Base-by-base conservation (phyloP, 1,140 invertebrate genomes). In the Mylabris phalerata region DNA sequence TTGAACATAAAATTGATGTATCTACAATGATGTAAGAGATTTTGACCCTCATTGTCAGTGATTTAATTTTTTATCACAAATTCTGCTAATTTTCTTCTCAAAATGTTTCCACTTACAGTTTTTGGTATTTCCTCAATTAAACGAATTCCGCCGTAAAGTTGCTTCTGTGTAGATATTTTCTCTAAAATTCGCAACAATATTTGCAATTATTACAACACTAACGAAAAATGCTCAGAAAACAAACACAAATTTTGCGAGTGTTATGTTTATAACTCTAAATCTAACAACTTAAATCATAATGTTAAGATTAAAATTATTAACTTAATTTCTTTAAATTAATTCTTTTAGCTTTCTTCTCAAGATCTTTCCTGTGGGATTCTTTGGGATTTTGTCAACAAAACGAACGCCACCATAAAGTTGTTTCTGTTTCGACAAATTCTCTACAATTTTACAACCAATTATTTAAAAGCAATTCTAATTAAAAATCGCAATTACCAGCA, bases 101-200 rank as follows among this genome's bases (percentile, higher is more conserved):
- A 46, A 32, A 55, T 38, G 9, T 55, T 55, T 3, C 52, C 52
- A n/a, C 44, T 55, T 39, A 44, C 44, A 19, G 44, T 55, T 38
- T 55, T 47, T 13, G 46, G 52, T 13, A 55, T 38, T 7, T 9
- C 13, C 3, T 55, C 44, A 39, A 48, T 44, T 41, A 55, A 55
- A 46, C 40, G 6, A 2, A 55, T 44, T 5, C 52, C 52, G 1
- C 52, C 52, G 26, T 44, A 39, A 9, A 19, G 19, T 19, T 19
- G 19, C 1, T 19, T 19, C 19, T 19, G 1, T 19, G 1, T 19
- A 19, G 19, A 19, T 19, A 19, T 19, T 19, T 19, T 19, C 19
- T 19, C 19, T 19, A 55, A 46, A 5, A 24, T 46, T 11, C 39
- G 24, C 10, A 55, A 27, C 4, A 19, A 19, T 19, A 19, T 19